Evolutionary conservation across 1,140 invertebrate species (phyloP), one percentile per base, ranked within the genome.

Genomic region (Neomicropteryx cornuta): DNA sequence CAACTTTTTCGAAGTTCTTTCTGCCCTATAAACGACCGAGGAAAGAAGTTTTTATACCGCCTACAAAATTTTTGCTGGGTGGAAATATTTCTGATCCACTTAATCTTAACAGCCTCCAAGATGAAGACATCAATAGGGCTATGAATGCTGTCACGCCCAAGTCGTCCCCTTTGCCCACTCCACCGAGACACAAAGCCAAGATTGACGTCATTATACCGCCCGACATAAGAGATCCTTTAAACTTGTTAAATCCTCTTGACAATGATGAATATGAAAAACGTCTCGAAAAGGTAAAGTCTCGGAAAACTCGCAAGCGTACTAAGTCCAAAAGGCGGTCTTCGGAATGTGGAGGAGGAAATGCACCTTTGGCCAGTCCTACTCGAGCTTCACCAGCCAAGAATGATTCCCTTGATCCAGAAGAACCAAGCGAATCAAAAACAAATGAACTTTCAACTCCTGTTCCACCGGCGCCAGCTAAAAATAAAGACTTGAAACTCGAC

Each of bases 41-140:
- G 44, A 83, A 83, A 48, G 81, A 81, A 43, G 74, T 72, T 40
- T 70, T 73, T 31, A 81, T 88, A 43, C 77, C 87, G 21, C 89
- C 91, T 0, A 92, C 88, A 2, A 94, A 94, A 62, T 96, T 97
- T 68, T 66, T 97, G 4, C 70, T 96, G 2, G 93, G 93, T 33
- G 93, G 93, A 14, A 96, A 92, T 56, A 95, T 95, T 46, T 83
- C 80, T 45, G 93, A 97, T 70, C 93, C 93, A 0, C 62, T 97
- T 8, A 97, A 97, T 70, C 66, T 97, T 34, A 91, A 90, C 50
- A 90, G 90, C 56, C 70, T 97, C 50, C 83, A 87, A 57, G 80
- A 91, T 64, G 87, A 91, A 59, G 83, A 88, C 56, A 76, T 88
- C 5, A 87, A 87, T 43, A 73, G 81, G 50, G 79, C 80, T 20